Percentiles rank a stretch among this genome's conserved stretches.
phyloP scores from a whole-genome alignment of 2,888 invertebrate genomes.

The Coremacera marginata region DNA sequence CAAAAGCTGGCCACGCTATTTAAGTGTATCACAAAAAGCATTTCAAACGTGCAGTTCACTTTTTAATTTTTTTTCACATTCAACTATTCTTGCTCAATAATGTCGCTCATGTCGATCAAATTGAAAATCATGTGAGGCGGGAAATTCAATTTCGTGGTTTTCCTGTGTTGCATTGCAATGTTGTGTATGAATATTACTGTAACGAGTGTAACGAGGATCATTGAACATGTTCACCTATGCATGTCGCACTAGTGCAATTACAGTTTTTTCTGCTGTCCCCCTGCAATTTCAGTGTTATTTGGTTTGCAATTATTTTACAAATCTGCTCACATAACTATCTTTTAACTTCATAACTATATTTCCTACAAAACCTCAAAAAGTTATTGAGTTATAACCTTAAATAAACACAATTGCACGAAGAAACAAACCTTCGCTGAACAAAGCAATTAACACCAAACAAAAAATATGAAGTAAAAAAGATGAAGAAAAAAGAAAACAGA shows the following conservation, averaged over 20 bases:
- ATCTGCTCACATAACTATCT: neutral
- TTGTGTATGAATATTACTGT: neutral
- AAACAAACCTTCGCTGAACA: neutral
- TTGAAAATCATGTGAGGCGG: constrained; percentile 64
- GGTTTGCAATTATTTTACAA: constrained; percentile 37
- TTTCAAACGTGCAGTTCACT: neutral
- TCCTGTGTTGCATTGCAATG: constrained; percentile 57
- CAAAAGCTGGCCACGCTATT: constrained; percentile 39
- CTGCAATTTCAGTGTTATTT: constrained; percentile 15
- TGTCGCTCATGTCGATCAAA: constrained; percentile 43
- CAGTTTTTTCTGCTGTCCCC: constrained; percentile 11
- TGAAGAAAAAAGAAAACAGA: constrained; percentile 45
- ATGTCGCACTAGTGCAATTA: constrained; percentile 57
- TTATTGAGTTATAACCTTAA: constrained; percentile 53
- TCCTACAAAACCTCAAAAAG: constrained; percentile 58
- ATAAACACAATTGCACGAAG: neutral
- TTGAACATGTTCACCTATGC: constrained; percentile 69
- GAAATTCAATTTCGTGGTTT: constrained; percentile 69
- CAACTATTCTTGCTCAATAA: constrained; percentile 16
- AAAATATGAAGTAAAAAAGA: neutral
- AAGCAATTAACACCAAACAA: constrained; percentile 2
- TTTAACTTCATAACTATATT: neutral
- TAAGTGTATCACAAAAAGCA: neutral
- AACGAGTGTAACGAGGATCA: constrained; percentile 45
- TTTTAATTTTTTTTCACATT: neutral